Conservation (phyloP, 2,888 invertebrate species). For the Cephus spinipes region DNA sequence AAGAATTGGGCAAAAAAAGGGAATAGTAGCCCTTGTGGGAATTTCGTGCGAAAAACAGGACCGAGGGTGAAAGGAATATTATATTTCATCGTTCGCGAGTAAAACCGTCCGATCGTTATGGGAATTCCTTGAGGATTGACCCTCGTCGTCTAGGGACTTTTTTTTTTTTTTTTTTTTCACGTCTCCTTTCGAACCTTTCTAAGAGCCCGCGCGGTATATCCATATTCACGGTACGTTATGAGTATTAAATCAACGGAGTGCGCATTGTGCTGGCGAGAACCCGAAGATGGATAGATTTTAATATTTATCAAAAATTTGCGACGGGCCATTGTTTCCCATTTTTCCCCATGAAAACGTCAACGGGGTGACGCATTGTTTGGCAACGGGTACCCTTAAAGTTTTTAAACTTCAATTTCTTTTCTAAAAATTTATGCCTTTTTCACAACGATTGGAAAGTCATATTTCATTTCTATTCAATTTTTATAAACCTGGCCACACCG, state of each 20-base stretch:
- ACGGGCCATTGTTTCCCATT: background rate
- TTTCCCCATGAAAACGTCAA: background rate
- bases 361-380: background rate
- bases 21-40: background rate
- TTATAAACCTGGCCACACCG: background rate
- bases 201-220: background rate
- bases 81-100: background rate
- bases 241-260: background rate
- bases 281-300: background rate
- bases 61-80: background rate
- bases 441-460: background rate
- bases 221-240: background rate
- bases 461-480: background rate
- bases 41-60: background rate
- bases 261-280: background rate
- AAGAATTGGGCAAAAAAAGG: no score
- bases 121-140: background rate
- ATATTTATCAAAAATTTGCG: background rate
- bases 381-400: background rate
- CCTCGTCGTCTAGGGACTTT: background rate
- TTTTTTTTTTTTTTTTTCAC: background rate
- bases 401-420: background rate
- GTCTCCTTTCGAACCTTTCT: background rate
- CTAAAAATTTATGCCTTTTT: background rate
- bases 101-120: background rate